phyloP scores from a whole-genome alignment of 2,888 invertebrate genomes.

The Lithophane semibrunnea region DNA sequence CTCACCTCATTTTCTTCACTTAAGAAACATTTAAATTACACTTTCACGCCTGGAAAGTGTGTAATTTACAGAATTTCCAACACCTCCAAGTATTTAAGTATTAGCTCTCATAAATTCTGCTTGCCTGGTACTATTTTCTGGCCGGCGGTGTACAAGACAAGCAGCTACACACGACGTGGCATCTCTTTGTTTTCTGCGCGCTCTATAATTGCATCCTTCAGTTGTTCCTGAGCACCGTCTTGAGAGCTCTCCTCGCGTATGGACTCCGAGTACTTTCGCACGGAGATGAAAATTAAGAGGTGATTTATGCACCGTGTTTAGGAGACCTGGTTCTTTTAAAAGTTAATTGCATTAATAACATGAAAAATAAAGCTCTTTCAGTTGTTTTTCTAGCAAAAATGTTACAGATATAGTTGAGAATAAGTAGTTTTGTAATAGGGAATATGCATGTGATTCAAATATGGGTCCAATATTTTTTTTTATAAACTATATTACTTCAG shows the following conservation, averaged over 20 bases:
- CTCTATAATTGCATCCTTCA: conserved; percentile 68
- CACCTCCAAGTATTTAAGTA: conserved; percentile 55
- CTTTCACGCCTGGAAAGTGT: conserved; percentile 21
- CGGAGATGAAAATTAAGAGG: conserved; percentile 32
- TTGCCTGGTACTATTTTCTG: conserved; percentile 56
- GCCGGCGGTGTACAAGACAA: conserved; percentile 42
- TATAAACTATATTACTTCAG: no score
- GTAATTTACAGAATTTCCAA: conserved; percentile 56
- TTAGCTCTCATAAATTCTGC: conserved; percentile 60
- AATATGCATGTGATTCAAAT: no score
- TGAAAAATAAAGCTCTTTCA: neutral
- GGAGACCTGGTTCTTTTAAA: neutral
- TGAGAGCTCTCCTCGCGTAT: conserved; percentile 50
- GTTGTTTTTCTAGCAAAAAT: neutral
- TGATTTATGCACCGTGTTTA: neutral
- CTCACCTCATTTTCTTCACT: conserved; percentile 45
- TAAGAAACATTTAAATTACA: conserved; percentile 52
- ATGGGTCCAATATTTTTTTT: no score
- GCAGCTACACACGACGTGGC: conserved; percentile 45
- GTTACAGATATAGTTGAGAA: no score
- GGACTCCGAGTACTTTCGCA: conserved; percentile 44
- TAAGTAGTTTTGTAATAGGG: neutral
- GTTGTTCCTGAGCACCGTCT: conserved; percentile 52
- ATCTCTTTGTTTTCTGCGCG: conserved; percentile 63
- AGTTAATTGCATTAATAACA: neutral